phyloP scores from a whole-genome alignment of 2,797 vertebrate species.

The Thripadectes ignobilis region DNA sequence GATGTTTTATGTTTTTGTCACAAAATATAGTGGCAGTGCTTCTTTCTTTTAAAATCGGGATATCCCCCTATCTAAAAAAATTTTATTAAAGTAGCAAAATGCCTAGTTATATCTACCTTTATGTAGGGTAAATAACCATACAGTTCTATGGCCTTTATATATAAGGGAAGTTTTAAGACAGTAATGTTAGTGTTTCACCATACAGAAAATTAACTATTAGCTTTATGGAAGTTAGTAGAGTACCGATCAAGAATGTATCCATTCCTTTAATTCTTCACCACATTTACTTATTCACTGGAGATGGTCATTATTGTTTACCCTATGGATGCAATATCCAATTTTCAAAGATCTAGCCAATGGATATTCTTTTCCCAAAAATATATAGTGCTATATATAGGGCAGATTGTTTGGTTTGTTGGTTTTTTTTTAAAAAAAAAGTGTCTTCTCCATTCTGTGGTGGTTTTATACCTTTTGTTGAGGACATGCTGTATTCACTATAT shows the following conservation, averaged over 20 bases:
- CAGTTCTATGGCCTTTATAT: not conserved
- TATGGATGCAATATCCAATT: fast-evolving
- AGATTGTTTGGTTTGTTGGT: not conserved
- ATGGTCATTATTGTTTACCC: not conserved
- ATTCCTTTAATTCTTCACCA: not conserved
- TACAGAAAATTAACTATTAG: not conserved
- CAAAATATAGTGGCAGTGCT: not conserved
- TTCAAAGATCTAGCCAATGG: not conserved
- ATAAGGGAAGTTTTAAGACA: not conserved
- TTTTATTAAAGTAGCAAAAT: not conserved
- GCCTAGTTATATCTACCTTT: not conserved
- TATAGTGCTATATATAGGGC: too few relatives aligned
- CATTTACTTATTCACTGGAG: not conserved
- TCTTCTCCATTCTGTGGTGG: not conserved
- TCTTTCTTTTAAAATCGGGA: not conserved
- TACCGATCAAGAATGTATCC: not conserved
- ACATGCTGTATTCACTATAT: not conserved
- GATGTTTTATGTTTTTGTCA: slow-evolving; percentile 16
- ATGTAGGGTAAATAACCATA: not conserved
- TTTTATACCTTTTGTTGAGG: not conserved
- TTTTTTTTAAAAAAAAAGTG: not conserved
- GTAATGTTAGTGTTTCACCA: not conserved
- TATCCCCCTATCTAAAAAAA: not conserved
- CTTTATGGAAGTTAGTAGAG: not conserved
- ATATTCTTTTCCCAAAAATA: not conserved